A percentile compares a stretch with the other conserved stretches of the same genome.
phyloP scores from a whole-genome alignment of 1,140 invertebrate species.

The Atta cephalotes region DNA sequence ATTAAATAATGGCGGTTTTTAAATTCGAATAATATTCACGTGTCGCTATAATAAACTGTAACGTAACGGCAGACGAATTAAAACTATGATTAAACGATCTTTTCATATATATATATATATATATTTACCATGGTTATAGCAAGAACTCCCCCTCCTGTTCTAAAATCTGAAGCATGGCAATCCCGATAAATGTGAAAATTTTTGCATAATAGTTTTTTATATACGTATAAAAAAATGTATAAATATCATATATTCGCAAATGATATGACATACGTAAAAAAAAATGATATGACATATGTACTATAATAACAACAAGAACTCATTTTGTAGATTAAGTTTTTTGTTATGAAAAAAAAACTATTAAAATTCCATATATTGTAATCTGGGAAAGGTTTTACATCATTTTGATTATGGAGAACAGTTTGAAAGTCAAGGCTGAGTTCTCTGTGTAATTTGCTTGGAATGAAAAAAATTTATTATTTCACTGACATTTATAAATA shows the following conservation, averaged over 20 bases:
- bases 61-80: not conserved
- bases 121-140: not conserved
- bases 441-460: constrained; percentile 27
- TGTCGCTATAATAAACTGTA: not conserved
- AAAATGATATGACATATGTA: not conserved
- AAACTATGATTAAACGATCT: not conserved
- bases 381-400: constrained; percentile 58
- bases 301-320: not conserved
- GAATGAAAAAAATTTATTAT: not conserved
- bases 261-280: no score
- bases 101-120: constrained; percentile 28
- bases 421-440: constrained; percentile 49
- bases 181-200: not conserved
- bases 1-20: not conserved
- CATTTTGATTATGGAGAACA: constrained; percentile 28
- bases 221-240: not conserved
- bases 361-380: not conserved
- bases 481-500: not conserved
- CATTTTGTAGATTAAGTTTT: not conserved
- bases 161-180: not conserved
- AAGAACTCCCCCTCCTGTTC: not conserved
- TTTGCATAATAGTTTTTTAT: not conserved
- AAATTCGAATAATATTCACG: not conserved
- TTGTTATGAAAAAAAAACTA: not conserved
- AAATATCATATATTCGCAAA: no score